These are phyloP conservation scores for Meloidogyne chitwoodi DNA, from an alignment of 1,140 invertebrate genomes.

Conservation along the genomic window DNA sequence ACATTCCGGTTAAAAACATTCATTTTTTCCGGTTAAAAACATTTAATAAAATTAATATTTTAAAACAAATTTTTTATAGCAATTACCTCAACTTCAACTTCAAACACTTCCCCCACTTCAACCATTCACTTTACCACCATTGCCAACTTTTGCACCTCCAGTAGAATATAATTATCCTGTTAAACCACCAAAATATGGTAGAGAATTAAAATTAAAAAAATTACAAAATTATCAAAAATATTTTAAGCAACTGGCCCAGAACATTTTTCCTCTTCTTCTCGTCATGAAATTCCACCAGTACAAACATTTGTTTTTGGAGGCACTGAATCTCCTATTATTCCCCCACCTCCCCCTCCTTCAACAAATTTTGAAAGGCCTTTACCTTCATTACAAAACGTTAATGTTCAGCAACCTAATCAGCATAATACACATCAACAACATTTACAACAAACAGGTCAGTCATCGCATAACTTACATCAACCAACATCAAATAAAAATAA, in stretches of 20 bases:
- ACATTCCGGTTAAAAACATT: no score
- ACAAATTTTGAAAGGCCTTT: not conserved
- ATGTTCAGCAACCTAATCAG: not conserved
- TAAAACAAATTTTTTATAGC: not conserved
- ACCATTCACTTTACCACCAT: slow-evolving; percentile 1
- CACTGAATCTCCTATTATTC: not conserved
- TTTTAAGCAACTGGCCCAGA: not conserved
- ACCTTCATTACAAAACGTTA: not conserved
- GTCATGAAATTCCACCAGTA: not conserved
- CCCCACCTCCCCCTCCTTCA: slow-evolving; percentile 1
- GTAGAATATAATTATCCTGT: not conserved
- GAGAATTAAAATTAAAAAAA: not conserved
- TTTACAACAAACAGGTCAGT: not conserved
- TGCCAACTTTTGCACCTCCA: not conserved
- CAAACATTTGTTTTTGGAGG: not conserved
- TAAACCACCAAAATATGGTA: not conserved
- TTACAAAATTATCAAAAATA: not conserved
- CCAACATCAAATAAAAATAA: not conserved
- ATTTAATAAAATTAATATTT: no score
- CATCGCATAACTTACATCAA: not conserved
- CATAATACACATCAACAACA: not conserved
- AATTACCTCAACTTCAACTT: not conserved
- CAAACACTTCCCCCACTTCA: slow-evolving; percentile 14
- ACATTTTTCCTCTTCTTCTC: not conserved
- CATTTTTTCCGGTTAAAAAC: no score